Conservation (phyloP, 2,113 vertebrate species). For the Microcebus murinus region DNA sequence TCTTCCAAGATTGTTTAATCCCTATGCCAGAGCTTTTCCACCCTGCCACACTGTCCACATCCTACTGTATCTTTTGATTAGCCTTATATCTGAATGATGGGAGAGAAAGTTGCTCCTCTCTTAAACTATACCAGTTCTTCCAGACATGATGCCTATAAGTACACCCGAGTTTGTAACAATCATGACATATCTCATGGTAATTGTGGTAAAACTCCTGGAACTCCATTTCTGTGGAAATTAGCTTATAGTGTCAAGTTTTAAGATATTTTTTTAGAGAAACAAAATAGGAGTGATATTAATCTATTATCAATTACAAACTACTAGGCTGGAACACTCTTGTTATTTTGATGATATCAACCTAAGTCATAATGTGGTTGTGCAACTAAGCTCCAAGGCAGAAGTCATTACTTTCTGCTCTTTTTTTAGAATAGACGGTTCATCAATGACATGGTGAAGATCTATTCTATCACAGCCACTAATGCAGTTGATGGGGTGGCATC, state of each 20-base stretch:
- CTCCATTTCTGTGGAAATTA: not conserved
- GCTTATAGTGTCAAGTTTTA: not conserved
- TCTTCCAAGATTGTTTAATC: not conserved
- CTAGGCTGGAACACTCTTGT: not conserved
- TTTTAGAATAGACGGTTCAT: slow-evolving; percentile 90
- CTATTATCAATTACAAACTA: not conserved
- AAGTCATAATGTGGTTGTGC: not conserved
- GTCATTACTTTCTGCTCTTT: slow-evolving; percentile 71
- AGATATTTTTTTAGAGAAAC: not conserved
- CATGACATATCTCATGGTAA: not conserved
- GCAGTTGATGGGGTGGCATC: slow-evolving; percentile 93
- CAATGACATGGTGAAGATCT: slow-evolving; percentile 95
- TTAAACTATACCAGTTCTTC: not conserved
- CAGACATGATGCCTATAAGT: not conserved
- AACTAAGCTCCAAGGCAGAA: not conserved
- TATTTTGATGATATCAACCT: not conserved
- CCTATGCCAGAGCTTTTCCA: not conserved
- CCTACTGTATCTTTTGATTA: not conserved
- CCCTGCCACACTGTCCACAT: not conserved
- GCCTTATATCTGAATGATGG: not conserved
- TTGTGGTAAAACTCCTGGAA: not conserved
- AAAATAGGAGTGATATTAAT: not conserved
- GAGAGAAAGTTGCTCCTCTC: not conserved
- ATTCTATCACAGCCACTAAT: slow-evolving; percentile 93
- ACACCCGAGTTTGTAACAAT: not conserved